Percentiles rank a stretch among this genome's conserved stretches.
These are phyloP conservation scores for Synodontis membranacea DNA, from an alignment of 2,113 vertebrate species.

Conservation along the genomic window DNA sequence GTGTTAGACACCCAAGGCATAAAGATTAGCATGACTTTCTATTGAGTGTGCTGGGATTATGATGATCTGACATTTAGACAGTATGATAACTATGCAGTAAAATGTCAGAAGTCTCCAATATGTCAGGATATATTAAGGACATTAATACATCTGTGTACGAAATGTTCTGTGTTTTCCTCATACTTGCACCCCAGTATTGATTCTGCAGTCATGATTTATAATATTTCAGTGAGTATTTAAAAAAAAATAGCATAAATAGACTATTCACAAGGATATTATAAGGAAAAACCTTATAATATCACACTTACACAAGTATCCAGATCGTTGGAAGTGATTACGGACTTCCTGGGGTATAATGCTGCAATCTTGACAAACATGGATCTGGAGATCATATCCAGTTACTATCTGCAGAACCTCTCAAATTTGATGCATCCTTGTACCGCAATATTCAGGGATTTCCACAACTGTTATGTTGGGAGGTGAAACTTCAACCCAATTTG, in stretches of 20 bases:
- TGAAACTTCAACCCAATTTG: not conserved
- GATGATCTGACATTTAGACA: conserved; percentile 30
- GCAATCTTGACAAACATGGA: not conserved
- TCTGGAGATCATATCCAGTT: not conserved
- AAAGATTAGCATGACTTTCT: conserved; percentile 32
- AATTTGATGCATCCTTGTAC: not conserved
- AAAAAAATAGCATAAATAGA: not conserved
- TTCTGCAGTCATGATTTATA: not conserved
- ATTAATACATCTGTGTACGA: not conserved
- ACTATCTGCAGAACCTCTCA: not conserved
- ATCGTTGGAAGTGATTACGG: not conserved
- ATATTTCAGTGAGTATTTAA: not conserved
- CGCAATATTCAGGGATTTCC: not conserved
- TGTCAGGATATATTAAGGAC: conserved; percentile 42
- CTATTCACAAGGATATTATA: not conserved
- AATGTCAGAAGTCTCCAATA: conserved; percentile 38
- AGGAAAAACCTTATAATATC: not conserved
- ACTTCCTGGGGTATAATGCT: not conserved
- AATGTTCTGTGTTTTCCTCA: not conserved
- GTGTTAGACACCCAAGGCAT: conserved; percentile 24
- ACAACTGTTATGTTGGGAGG: too few species aligned
- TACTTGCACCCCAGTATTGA: not conserved
- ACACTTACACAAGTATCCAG: not conserved
- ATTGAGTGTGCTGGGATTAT: not conserved
- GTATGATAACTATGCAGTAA: conserved; percentile 13